Evolutionary conservation across 2,888 invertebrate species (phyloP).

Genomic region (Pecten maximus): DNA sequence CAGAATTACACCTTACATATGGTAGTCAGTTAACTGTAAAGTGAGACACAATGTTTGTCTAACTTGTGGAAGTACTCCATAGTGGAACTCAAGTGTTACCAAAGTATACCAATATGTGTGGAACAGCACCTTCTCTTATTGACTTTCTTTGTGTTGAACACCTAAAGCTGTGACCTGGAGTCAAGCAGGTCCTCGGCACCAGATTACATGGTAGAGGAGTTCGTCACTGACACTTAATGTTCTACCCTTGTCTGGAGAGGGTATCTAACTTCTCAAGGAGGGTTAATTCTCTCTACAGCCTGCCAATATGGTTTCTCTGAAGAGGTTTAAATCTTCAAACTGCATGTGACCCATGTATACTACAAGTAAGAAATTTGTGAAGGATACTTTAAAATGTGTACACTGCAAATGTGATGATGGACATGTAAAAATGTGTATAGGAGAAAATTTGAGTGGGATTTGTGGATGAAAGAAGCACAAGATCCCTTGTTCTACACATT

Average conservation of each 20-base stretch:
- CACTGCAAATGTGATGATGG: background rate
- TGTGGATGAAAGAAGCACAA: background rate
- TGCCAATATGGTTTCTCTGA: constrained; percentile 24
- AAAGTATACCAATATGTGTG: background rate
- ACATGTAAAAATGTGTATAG: background rate
- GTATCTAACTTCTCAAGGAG: background rate
- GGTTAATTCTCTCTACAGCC: background rate
- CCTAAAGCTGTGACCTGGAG: background rate
- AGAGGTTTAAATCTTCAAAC: constrained; percentile 30
- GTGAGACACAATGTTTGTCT: background rate
- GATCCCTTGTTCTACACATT: constrained; percentile 4
- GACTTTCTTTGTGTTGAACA: constrained; percentile 7
- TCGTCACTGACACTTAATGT: background rate
- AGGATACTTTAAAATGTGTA: background rate
- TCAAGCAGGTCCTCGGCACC: background rate
- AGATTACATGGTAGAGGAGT: background rate
- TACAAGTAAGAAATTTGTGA: background rate
- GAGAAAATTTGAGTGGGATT: background rate
- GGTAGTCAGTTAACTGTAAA: background rate
- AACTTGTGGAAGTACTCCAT: background rate
- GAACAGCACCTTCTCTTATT: background rate
- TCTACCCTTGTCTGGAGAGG: constrained; percentile 7
- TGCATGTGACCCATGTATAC: constrained; percentile 19
- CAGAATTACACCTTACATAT: background rate
- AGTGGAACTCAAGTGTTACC: constrained; percentile 2